Evolutionary conservation across 1,140 invertebrate genomes (phyloP), one percentile per base, ranked within the genome.

Genomic region (Caenorhabditis latens): DNA sequence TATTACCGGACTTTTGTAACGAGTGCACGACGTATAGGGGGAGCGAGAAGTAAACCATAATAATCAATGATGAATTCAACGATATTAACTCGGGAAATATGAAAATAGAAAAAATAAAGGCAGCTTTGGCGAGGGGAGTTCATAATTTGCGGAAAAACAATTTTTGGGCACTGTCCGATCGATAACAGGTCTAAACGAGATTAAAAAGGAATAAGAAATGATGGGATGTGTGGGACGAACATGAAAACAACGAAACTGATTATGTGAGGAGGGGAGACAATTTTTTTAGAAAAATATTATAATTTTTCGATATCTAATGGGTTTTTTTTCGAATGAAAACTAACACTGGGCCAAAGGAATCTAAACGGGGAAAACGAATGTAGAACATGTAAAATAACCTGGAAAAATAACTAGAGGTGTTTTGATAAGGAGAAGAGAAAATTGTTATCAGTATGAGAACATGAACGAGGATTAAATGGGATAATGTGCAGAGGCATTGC

Each of bases 1-100:
- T 50, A 50, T 79, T 79, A 79, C 71, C 71, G 71, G 71, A 79
- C 4, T 79, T 71, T 53, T 46, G 42, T 24, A 79, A 21, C 71
- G n/a, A 79, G 71, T 79, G 71, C 71, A 79, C 46, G 71, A 79
- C 71, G 46, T 79, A 6, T 24, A n/a, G 63, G 40, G 32, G 65
- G 55, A 46, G 71, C 46, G 71, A 63, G 24, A 63, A 50, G 46
- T 21, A 50, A 50, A 79, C 43, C 43, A 79, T 79, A 50, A 79
- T 79, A 48, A 50, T 48, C 71, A 50, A 79, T 50, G 71, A 79
- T 50, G 71, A 79, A 79, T 79, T 19, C 9, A 16, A 24, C 16
- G 71, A 79, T 79, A 79, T 79, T 79, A 71, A 79, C 71, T 79
- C 71, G 71, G 71, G 71, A 50, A 24, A 79, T 53, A 79, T 71